Evolutionary conservation across 2,113 vertebrate species (phyloP).

Genomic region (Dicerorhinus sumatrensis): DNA sequence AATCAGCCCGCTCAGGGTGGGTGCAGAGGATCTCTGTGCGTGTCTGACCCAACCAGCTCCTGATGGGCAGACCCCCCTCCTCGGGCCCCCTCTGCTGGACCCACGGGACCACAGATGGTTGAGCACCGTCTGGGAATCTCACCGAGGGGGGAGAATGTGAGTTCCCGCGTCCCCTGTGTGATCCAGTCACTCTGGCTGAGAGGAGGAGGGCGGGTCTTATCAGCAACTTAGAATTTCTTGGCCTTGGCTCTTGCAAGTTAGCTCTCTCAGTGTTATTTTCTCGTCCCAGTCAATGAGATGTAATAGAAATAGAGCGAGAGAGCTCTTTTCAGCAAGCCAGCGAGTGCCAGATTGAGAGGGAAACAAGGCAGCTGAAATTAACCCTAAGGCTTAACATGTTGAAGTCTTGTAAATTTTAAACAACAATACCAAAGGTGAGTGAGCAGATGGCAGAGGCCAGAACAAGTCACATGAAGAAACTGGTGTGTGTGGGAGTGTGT

Average conservation of each 20-base stretch:
- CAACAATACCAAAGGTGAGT: neutral
- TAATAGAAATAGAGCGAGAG: constrained; percentile 60
- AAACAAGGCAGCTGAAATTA: constrained; percentile 57
- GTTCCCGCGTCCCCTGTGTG: constrained; percentile 78
- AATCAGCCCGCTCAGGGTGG: constrained; percentile 77
- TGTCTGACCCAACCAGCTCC: constrained; percentile 79
- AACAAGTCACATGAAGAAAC: neutral
- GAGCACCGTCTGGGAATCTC: constrained; percentile 81
- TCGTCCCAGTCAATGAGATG: constrained; percentile 77
- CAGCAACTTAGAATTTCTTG: constrained; percentile 76
- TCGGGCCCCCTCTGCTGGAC: constrained; percentile 65
- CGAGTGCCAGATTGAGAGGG: constrained; percentile 63
- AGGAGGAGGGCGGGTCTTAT: constrained; percentile 69
- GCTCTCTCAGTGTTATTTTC: constrained; percentile 62
- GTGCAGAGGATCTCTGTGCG: constrained; percentile 68
- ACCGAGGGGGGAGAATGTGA: constrained; percentile 71
- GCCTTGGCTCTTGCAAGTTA: constrained; percentile 72
- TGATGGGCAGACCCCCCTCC: constrained; percentile 77
- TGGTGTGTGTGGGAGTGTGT: neutral
- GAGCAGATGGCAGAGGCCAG: neutral
- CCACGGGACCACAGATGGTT: constrained; percentile 87
- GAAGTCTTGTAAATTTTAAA: constrained; percentile 60
- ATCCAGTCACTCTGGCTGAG: constrained; percentile 81
- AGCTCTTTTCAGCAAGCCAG: constrained; percentile 65
- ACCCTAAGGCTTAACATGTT: constrained; percentile 49